Conservation (phyloP, 1,140 invertebrate genomes). For the Pteromalus puparum region DNA sequence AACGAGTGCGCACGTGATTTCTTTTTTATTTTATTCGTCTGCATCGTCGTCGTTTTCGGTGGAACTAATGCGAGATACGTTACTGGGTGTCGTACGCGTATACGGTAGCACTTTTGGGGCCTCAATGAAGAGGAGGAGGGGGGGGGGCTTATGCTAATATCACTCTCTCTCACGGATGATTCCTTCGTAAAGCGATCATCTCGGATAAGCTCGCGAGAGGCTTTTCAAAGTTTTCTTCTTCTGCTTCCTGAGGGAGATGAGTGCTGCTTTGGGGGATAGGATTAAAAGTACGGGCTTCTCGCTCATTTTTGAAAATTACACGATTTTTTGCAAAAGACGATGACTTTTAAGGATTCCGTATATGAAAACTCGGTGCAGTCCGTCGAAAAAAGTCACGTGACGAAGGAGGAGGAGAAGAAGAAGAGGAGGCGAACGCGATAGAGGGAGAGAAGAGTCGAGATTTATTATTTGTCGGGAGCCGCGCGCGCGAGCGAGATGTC, state of each 20-base stretch:
- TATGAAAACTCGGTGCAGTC: not conserved
- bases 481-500: constrained; percentile 65
- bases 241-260: not conserved
- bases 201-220: constrained; percentile 71
- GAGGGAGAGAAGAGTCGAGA: constrained; percentile 59
- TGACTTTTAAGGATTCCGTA: too few relatives aligned
- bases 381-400: constrained; percentile 44
- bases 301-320: not conserved
- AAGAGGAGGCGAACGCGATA: constrained; percentile 34
- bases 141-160: constrained; percentile 59
- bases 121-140: constrained; percentile 40
- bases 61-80: not conserved
- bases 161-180: constrained; percentile 59
- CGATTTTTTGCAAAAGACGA: not conserved
- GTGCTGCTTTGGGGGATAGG: not conserved
- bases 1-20: not conserved
- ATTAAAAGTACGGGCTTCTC: not conserved
- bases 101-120: constrained; percentile 58
- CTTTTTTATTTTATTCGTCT: not conserved
- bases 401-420: constrained; percentile 46
- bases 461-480: constrained; percentile 67
- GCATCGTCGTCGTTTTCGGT: constrained; percentile 34
- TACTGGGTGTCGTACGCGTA: constrained; percentile 9
- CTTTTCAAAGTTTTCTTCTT: constrained; percentile 56
- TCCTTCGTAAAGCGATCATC: constrained; percentile 75